Conservation (phyloP, 2,797 vertebrate species). For the Helarctos malayanus region DNA sequence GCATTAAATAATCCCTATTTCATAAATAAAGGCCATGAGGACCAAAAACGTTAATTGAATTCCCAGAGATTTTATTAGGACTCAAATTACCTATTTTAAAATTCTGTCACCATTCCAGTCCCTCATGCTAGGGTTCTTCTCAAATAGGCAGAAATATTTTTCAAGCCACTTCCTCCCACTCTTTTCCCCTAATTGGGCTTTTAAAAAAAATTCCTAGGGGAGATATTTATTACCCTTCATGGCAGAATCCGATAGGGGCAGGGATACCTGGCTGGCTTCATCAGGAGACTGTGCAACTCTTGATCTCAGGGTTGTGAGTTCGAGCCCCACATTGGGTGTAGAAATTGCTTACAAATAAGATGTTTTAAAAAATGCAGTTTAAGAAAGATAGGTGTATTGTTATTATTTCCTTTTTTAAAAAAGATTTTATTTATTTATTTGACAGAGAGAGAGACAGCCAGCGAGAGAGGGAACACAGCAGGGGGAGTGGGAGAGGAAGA, state of each 20-base stretch:
- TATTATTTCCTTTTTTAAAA: too few relatives aligned
- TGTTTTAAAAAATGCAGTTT: neutral
- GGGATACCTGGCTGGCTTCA: neutral
- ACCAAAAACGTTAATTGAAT: neutral
- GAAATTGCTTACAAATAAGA: neutral
- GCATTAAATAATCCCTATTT: neutral
- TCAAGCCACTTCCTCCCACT: neutral
- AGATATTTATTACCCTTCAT: neutral
- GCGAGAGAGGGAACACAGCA: too few relatives aligned
- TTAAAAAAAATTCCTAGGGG: rapidly evolving
- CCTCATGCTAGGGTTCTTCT: too few relatives aligned
- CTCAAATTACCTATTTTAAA: neutral
- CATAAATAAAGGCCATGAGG: neutral
- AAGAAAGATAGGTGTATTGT: neutral
- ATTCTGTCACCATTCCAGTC: neutral
- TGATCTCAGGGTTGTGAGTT: neutral
- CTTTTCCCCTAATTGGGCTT: neutral
- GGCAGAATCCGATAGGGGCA: too few relatives aligned
- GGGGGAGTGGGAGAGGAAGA: too few relatives aligned
- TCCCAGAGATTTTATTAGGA: neutral
- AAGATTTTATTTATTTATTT: too few relatives aligned
- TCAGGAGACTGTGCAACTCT: rapidly evolving
- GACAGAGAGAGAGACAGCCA: too few relatives aligned
- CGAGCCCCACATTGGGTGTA: neutral
- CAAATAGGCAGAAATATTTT: neutral